Base-by-base conservation (phyloP, 30 jellyfish, hydroid and myxozoan genomes). In the Turritopsis rubra region DNA sequence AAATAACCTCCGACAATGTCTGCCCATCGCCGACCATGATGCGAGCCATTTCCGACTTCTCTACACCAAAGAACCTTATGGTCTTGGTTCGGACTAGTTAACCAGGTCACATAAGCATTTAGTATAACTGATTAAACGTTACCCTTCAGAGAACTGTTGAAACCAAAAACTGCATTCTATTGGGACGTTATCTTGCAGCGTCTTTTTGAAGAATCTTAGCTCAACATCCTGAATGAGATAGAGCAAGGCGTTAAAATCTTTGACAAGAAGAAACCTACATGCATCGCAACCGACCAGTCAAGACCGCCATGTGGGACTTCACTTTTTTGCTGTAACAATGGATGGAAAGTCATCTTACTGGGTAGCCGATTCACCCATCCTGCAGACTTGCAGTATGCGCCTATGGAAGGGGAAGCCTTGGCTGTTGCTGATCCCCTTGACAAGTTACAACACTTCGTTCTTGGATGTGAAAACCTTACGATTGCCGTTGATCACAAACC, bases 341-440 rank as follows among this genome's bases (percentile, higher is more conserved):
- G 87, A 4, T 81, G 87, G 87, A 16, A 53, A 29, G 52, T 52
- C 9, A n/a, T 79, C 4, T 29, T 79, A 7, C 16, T 79, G 8
- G 81, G 85, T 4, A 81, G 85, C 24, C 65, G 85, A 1, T 81
- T 81, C 26, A 81, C 87, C 85, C 85, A 81, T 21, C 65, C 87
- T 1, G 85, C 85, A 54, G 85, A 81, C 16, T 81, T 68, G 18
- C 77, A 66, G 13, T 81, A 81, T 29, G 85, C 87, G 7, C 87
- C 87, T 5, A 81, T 81, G 7, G 85, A 81, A 22, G 87, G 87
- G 8, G 87, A 81, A 53, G 89, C 89, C 28, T 26, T 54, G 3
- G 87, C 87, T 1, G 85, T 81, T 21, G 85, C 85, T 19, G 87
- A 65, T 23, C 86, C 85, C 9, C 26, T 81, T 7, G 66, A 53